Conservation (phyloP, 2,888 invertebrate species). For the Anorthoa munda region DNA sequence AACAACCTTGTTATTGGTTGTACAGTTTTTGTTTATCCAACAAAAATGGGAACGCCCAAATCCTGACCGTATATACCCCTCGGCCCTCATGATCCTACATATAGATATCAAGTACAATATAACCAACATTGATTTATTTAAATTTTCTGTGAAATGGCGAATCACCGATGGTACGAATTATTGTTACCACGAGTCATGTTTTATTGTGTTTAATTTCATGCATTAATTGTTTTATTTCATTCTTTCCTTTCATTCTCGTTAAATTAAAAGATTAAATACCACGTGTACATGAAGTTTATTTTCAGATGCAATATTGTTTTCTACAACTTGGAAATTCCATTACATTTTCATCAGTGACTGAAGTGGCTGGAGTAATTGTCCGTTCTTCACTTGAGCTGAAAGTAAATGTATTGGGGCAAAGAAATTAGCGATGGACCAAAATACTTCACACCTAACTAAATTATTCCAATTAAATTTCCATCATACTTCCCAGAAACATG, state of each 20-base stretch:
- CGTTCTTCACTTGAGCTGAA: conserved; percentile 30
- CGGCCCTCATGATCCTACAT: no score
- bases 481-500: no score
- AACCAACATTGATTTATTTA: no score
- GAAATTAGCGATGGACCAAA: conserved; percentile 18
- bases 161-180: no score
- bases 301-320: conserved; percentile 6
- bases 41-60: no score
- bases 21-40: no score
- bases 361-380: conserved; percentile 46
- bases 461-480: background rate
- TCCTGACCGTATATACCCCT: no score
- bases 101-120: no score
- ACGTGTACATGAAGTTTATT: conserved; percentile 18
- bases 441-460: background rate
- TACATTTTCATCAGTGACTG: conserved; percentile 40
- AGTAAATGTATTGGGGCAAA: conserved; percentile 40
- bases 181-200: no score
- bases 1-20: no score
- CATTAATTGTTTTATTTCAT: background rate
- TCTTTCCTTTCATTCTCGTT: background rate
- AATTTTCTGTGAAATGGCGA: no score
- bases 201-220: no score
- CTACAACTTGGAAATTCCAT: conserved; percentile 36
- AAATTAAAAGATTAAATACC: background rate